Evolutionary conservation across 2,113 vertebrate genomes (phyloP).

Genomic region (Furnarius figulus): DNA sequence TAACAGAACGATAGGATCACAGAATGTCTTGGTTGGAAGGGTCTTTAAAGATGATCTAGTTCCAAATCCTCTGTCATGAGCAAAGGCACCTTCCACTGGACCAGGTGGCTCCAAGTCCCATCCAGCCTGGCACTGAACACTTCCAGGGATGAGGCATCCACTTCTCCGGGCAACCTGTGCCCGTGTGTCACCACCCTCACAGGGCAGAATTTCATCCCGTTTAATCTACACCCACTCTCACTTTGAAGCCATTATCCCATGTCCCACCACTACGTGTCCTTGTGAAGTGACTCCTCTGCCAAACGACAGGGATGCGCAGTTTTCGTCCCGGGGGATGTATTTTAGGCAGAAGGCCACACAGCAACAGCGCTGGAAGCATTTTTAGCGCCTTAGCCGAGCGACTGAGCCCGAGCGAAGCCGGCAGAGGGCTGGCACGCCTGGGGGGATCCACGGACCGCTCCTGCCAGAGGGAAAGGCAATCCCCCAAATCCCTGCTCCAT

Average conservation of each 20-base stretch:
- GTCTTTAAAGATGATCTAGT: background rate
- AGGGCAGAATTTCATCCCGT: background rate
- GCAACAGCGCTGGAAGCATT: background rate
- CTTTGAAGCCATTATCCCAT: background rate
- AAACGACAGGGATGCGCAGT: fast-evolving
- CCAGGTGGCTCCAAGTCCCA: too few relatives aligned
- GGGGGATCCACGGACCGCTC: too few relatives aligned
- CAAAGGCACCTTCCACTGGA: background rate
- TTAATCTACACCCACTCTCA: background rate
- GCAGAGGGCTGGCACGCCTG: too few relatives aligned
- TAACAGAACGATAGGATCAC: background rate
- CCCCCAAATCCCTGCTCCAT: fast-evolving
- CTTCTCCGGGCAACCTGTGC: background rate
- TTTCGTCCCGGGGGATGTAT: too few relatives aligned
- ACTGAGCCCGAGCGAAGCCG: fast-evolving
- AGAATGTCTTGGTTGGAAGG: background rate
- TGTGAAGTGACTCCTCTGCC: background rate
- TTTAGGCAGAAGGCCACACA: fast-evolving
- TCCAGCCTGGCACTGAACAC: background rate
- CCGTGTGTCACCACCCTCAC: background rate
- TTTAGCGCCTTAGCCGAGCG: background rate
- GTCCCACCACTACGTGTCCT: fast-evolving
- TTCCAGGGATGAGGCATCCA: background rate
- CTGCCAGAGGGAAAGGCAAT: background rate
- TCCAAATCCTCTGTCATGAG: background rate